Evolutionary conservation across 2,797 vertebrate species (phyloP), one percentile per base, ranked within the genome.

Genomic region (Neoniphon sammara): DNA sequence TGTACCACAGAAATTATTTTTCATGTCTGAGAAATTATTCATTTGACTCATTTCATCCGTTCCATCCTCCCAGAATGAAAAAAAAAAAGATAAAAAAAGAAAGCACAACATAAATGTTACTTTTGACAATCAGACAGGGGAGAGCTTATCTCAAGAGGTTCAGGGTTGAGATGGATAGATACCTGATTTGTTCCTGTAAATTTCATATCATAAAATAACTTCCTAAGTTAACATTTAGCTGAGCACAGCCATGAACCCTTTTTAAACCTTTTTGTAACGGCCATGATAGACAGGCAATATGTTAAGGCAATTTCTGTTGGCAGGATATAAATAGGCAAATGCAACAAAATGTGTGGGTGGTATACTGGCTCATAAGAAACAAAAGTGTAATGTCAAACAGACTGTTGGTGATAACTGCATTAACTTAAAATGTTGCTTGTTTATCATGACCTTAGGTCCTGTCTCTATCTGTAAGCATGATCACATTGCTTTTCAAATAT

Each of bases 51-150:
- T 89, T 89, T 84, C 81, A 84, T 73, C 72, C 80, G 82, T 88
- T 69, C 54, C 60, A 80, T 61, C 81, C 70, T 82, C 65, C 73
- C 78, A 64, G 25, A 4, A 27, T 27, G 25, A 27, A 4, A n/a
- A n/a, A n/a, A n/a, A n/a, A n/a, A n/a, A 4, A 27, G 25, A 4
- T 2, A 4, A 47, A 36, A 68, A 81, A 79, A 93, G 93, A 79
- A 93, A 93, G 93, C 93, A 93, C 93, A 94, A 93, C 81, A 84
- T 80, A 87, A 83, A 87, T 81, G 79, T 83, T 31, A 68, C 52
- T 39, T 71, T 58, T 87, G 91, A 92, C 92, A 93, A 93, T 94
- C 93, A 91, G 86, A 87, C 58, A 70, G 68, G 67, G 75, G 27
- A 76, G 56, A 85, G 75, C 82, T 66, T 69, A 84, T 81, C 70